Conservation (phyloP, 2,888 invertebrate species). For the Brachyptera risi region DNA sequence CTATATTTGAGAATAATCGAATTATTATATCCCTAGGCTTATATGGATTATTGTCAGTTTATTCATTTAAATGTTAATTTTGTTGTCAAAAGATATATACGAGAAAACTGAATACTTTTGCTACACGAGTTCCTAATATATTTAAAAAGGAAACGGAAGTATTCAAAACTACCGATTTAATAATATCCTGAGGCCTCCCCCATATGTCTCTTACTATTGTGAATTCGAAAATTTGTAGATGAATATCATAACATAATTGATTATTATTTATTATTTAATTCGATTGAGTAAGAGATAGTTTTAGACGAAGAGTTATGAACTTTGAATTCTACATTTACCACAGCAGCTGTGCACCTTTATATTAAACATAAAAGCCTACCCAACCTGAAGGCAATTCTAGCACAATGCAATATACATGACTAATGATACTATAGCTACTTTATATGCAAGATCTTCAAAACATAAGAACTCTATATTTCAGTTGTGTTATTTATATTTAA, state of each 20-base stretch:
- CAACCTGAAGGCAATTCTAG: not conserved
- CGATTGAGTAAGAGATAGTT: not conserved
- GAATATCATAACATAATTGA: conserved; percentile 1
- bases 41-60: too few relatives aligned
- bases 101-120: not conserved
- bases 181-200: not conserved
- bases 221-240: not conserved
- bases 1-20: too few relatives aligned
- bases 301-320: not conserved
- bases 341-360: too few relatives aligned
- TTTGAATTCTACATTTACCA: not conserved
- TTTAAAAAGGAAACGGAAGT: conserved; percentile 3
- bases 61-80: not conserved
- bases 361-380: not conserved
- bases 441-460: not conserved
- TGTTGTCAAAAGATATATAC: not conserved
- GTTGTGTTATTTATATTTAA: conserved; percentile 11
- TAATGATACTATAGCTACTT: not conserved
- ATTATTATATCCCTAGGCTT: too few relatives aligned
- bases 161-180: not conserved
- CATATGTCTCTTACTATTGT: not conserved
- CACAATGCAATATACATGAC: not conserved
- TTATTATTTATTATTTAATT: conserved; percentile 5
- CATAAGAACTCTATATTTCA: not conserved
- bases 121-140: not conserved